phyloP scores from a whole-genome alignment of 2,113 vertebrate genomes.

The Suricata suricatta region DNA sequence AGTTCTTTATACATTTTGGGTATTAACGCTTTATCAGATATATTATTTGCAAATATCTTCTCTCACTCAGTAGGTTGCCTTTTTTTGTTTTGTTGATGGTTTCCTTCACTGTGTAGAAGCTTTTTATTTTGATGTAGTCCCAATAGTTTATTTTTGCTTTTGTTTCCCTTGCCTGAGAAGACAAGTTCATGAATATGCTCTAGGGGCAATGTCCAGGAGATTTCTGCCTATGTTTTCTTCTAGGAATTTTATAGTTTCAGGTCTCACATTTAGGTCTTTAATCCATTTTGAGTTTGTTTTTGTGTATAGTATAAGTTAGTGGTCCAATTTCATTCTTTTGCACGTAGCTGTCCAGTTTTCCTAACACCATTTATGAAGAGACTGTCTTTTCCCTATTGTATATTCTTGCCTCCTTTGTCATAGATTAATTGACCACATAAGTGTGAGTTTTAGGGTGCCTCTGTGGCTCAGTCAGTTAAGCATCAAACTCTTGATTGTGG shows the following conservation, averaged over 20 bases:
- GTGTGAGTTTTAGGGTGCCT: neutral
- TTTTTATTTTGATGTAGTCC: neutral
- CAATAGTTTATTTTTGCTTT: neutral
- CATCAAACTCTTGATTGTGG: no score
- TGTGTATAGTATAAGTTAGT: neutral
- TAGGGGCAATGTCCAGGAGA: neutral
- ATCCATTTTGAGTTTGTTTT: neutral
- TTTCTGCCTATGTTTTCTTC: neutral
- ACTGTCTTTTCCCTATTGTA: neutral
- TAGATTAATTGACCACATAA: neutral
- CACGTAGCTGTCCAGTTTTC: neutral
- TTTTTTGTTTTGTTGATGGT: neutral
- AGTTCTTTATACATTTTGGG: neutral
- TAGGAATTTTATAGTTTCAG: neutral
- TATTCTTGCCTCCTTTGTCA: neutral
- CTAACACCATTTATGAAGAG: neutral
- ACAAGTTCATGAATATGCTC: neutral
- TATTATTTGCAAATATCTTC: neutral
- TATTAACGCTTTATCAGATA: neutral
- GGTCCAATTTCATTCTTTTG: neutral
- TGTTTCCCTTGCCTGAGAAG: neutral
- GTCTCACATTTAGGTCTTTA: neutral
- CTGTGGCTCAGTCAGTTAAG: no score
- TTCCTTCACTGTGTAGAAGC: neutral
- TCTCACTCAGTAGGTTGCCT: neutral